phyloP scores from a whole-genome alignment of 2,797 vertebrate species.

The Amblyraja radiata region DNA sequence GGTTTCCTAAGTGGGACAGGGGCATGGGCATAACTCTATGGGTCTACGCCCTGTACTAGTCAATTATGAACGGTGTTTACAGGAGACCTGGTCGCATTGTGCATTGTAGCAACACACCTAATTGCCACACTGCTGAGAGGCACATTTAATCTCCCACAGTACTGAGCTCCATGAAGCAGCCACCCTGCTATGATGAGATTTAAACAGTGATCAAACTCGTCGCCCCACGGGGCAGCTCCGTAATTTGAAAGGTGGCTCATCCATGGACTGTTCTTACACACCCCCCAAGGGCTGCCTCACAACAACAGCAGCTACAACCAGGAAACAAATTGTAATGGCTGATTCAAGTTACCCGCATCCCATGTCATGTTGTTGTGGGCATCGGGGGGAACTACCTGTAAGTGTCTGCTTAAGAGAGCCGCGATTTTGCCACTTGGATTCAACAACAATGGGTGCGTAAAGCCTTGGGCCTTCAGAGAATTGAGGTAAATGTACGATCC shows the following conservation, averaged over 20 bases:
- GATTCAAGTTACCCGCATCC: not conserved
- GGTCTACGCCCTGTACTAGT: not conserved
- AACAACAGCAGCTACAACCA: not conserved
- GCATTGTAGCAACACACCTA: not conserved
- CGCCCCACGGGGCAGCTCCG: not conserved
- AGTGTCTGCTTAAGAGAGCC: not conserved
- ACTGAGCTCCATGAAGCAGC: not conserved
- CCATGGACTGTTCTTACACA: constrained; percentile 1
- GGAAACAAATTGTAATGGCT: not conserved
- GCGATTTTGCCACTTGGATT: not conserved
- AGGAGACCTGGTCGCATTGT: not conserved
- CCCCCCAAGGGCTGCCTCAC: constrained; percentile 7
- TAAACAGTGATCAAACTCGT: not conserved
- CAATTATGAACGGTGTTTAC: not conserved
- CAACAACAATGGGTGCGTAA: not conserved
- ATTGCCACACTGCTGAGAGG: not conserved
- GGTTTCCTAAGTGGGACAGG: too few relatives aligned
- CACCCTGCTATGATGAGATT: not conserved
- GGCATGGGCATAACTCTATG: too few relatives aligned
- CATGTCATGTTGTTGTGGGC: not conserved
- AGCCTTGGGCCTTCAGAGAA: not conserved
- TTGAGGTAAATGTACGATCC: too few relatives aligned
- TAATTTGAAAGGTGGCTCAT: not conserved
- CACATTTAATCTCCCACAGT: not conserved
- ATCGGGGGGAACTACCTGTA: not conserved